Conservation (phyloP, 2,797 vertebrate genomes). For the Neoniphon sammara region DNA sequence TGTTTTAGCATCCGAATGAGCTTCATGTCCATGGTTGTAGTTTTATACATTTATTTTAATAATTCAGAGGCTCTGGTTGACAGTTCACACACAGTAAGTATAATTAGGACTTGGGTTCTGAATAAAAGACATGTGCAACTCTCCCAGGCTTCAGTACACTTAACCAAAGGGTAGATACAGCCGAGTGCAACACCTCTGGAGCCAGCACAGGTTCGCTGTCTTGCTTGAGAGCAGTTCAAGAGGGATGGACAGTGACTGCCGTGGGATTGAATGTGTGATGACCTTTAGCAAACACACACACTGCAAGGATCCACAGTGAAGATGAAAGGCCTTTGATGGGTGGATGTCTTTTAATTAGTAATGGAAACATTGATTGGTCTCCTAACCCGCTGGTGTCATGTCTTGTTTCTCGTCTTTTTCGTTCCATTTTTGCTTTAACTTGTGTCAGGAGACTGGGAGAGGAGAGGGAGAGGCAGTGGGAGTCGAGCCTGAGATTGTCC, state of each 20-base stretch:
- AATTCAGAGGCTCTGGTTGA: not conserved
- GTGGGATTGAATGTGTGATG: constrained; percentile 66
- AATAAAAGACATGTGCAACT: not conserved
- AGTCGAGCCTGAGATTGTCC: constrained; percentile 53
- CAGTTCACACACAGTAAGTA: not conserved
- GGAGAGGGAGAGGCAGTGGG: constrained; percentile 34
- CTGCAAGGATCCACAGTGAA: constrained; percentile 63
- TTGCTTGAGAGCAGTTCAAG: constrained; percentile 5
- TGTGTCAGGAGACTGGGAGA: constrained; percentile 36
- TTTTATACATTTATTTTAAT: not conserved
- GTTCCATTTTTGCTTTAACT: constrained; percentile 39
- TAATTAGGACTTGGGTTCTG: not conserved
- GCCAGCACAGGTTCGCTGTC: not conserved
- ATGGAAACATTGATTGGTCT: constrained; percentile 79
- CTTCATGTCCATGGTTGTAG: constrained; percentile 6
- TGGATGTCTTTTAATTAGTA: constrained; percentile 78
- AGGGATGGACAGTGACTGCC: constrained; percentile 33
- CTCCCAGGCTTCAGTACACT: constrained; percentile 27
- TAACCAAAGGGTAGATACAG: constrained; percentile 31
- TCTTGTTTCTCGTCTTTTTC: constrained; percentile 50
- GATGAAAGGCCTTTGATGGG: constrained; percentile 75
- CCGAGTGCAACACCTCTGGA: not conserved
- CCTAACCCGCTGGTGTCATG: constrained; percentile 49
- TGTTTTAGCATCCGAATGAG: not conserved
- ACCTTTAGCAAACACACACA: constrained; percentile 70